Evolutionary conservation across 2,797 vertebrate species (phyloP).

Genomic region (Halcyon chelicuti): DNA sequence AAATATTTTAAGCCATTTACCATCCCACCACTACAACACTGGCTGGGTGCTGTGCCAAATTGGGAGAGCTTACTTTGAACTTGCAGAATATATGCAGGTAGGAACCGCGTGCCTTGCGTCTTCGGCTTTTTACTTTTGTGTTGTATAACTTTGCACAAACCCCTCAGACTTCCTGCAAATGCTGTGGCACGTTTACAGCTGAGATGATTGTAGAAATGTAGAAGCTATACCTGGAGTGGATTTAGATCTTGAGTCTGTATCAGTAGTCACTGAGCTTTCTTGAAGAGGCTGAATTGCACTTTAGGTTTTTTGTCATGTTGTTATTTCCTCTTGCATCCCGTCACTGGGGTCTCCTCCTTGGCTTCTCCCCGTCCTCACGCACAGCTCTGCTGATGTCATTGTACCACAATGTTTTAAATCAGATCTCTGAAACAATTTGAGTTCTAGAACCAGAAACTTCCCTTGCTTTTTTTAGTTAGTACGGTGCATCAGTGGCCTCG

Average conservation of each 20-base stretch:
- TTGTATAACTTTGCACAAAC: background rate
- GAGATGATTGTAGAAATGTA: background rate
- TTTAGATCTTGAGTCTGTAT: background rate
- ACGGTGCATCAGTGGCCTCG: background rate
- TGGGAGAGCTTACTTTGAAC: slow-evolving; percentile 96
- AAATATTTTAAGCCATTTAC: slow-evolving; percentile 91
- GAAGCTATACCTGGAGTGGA: background rate
- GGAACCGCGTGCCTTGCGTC: background rate
- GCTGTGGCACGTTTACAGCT: rapidly evolving
- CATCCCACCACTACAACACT: slow-evolving; percentile 97
- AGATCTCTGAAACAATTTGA: background rate
- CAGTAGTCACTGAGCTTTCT: background rate
- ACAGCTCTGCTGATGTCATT: background rate
- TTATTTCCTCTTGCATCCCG: background rate
- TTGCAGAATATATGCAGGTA: slow-evolving; percentile 97
- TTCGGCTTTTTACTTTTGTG: background rate
- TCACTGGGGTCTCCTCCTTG: background rate
- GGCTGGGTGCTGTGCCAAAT: slow-evolving; percentile 97
- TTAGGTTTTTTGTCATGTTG: background rate
- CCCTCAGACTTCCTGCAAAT: background rate
- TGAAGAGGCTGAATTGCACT: background rate
- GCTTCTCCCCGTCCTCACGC: background rate
- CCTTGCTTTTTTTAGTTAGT: background rate
- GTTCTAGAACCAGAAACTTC: background rate
- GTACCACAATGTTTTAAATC: background rate